Evolutionary conservation across 2,797 vertebrate species (phyloP).

Genomic region (Odontamblyopus rebecca): DNA sequence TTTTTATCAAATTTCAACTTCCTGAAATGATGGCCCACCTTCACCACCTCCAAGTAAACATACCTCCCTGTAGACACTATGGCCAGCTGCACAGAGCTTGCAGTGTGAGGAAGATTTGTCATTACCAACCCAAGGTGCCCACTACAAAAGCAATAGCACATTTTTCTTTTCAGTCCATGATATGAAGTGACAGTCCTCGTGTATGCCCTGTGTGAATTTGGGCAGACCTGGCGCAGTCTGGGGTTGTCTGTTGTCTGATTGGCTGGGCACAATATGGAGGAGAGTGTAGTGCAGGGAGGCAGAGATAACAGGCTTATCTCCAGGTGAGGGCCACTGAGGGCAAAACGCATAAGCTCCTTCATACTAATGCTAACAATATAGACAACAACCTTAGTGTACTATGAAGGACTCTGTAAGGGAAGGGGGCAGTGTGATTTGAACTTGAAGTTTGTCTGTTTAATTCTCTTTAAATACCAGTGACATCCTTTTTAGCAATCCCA

Average conservation of each 20-base stretch:
- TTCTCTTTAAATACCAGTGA: too few relatives aligned
- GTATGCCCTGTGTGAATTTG: conserved; percentile 47
- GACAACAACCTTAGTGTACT: neutral
- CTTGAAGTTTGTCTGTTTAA: neutral
- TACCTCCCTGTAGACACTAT: neutral
- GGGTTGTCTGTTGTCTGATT: conserved; percentile 47
- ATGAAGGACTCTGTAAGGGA: neutral
- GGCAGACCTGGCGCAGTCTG: conserved; percentile 39
- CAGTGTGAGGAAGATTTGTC: conserved; percentile 35
- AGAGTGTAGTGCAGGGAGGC: conserved; percentile 47
- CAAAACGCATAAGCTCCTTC: conserved; percentile 22
- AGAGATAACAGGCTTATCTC: conserved; percentile 57
- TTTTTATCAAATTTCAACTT: neutral
- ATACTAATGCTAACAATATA: conserved; percentile 10
- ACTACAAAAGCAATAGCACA: conserved; percentile 45
- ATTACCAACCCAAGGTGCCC: conserved; percentile 40
- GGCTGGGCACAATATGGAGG: conserved; percentile 29
- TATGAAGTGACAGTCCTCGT: conserved; percentile 48
- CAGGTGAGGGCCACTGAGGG: conserved; percentile 42
- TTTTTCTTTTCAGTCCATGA: conserved; percentile 46
- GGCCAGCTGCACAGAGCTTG: conserved; percentile 13
- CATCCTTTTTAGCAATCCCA: too few relatives aligned
- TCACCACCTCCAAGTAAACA: neutral
- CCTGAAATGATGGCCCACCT: neutral
- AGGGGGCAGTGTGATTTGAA: neutral